Conservation (phyloP, 1,140 invertebrate genomes). For the Ceratoteleas bidentatus region DNA sequence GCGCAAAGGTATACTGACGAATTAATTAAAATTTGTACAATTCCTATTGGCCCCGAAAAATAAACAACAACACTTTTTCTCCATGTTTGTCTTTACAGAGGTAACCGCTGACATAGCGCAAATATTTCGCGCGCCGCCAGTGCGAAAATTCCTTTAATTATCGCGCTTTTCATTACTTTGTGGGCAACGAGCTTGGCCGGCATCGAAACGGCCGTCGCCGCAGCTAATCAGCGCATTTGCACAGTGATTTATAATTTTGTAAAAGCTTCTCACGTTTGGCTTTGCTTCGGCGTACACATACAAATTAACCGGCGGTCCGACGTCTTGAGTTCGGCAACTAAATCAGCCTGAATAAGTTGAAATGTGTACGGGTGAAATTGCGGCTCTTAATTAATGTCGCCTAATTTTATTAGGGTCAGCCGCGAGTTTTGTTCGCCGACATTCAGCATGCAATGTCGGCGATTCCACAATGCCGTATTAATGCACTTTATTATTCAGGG, state of each 20-base stretch:
- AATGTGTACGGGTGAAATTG: slow-evolving; percentile 11
- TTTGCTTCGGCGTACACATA: background rate
- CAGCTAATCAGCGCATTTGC: too few relatives aligned
- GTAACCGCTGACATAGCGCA: too few relatives aligned
- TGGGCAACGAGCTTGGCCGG: too few relatives aligned
- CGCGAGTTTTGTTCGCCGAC: background rate
- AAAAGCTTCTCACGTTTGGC: background rate
- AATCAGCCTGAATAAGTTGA: slow-evolving; percentile 24
- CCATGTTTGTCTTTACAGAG: too few relatives aligned
- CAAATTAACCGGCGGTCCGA: slow-evolving; percentile 16
- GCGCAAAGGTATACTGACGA: background rate
- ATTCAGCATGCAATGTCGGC: background rate
- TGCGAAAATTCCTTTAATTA: too few relatives aligned
- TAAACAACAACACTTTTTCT: too few relatives aligned
- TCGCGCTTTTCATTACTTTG: too few relatives aligned
- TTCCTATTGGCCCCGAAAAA: background rate
- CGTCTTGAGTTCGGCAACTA: slow-evolving; percentile 7
- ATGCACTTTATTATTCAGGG: background rate
- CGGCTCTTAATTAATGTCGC: slow-evolving; percentile 23
- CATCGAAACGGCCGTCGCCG: too few relatives aligned
- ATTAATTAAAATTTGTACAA: background rate
- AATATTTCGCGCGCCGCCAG: too few relatives aligned
- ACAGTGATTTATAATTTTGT: background rate
- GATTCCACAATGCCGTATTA: background rate
- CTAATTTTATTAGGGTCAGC: slow-evolving; percentile 25